These are phyloP conservation scores for Triplophysa bombifrons DNA, from an alignment of 2,797 vertebrate species.

Conservation along the genomic window DNA sequence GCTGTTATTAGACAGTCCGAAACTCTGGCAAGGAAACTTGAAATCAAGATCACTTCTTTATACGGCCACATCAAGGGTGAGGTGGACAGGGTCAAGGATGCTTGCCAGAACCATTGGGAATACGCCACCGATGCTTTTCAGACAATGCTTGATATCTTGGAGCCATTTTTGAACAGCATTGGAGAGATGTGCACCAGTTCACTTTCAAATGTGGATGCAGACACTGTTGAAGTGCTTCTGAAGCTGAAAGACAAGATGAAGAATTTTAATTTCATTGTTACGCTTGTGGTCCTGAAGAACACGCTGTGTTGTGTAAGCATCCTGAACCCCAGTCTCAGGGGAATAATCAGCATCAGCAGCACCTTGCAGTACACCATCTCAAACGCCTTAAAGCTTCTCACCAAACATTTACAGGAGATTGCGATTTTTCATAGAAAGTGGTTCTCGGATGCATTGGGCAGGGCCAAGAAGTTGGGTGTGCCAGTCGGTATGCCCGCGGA, in stretches of 20 bases:
- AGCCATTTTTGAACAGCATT: conserved; percentile 90
- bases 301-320: conserved; percentile 95
- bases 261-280: conserved; percentile 95
- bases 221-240: conserved; percentile 80
- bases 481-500: conserved; percentile 83
- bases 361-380: conserved; percentile 92
- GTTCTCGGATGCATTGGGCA: conserved; percentile 91
- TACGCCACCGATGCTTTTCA: conserved; percentile 90
- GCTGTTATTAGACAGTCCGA: conserved; percentile 83
- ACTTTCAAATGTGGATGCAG: conserved; percentile 78
- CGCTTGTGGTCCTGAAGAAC: conserved; percentile 92
- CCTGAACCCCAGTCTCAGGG: conserved; percentile 95
- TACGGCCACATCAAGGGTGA: conserved; percentile 87
- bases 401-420: conserved; percentile 95
- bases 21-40: conserved; percentile 82
- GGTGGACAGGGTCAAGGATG: conserved; percentile 84
- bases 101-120: conserved; percentile 87
- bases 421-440: conserved; percentile 96
- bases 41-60: conserved; percentile 81
- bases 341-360: conserved; percentile 90
- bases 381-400: conserved; percentile 93
- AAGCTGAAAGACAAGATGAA: conserved; percentile 86
- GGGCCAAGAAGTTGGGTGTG: conserved; percentile 88
- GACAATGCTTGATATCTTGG: conserved; percentile 89
- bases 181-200: conserved; percentile 78